Percentiles rank a stretch among this genome's conserved stretches.
phyloP scores from a whole-genome alignment of 2,797 vertebrate species.

The Siniperca scherzeri region DNA sequence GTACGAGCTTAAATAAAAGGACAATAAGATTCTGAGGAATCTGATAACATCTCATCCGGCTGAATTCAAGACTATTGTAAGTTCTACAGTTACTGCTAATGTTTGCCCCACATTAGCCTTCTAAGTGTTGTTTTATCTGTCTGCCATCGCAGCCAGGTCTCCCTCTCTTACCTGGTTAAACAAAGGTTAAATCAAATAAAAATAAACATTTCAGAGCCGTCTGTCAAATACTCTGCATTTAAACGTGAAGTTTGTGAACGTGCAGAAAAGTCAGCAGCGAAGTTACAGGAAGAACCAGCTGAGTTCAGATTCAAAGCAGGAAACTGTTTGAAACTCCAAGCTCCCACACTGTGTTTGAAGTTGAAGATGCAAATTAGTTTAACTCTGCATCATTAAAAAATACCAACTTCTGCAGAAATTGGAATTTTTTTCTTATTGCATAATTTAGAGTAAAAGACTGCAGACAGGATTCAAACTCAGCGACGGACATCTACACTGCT shows the following conservation, averaged over 20 bases:
- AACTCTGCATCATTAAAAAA: neutral
- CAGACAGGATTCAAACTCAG: no score
- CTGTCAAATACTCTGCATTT: neutral
- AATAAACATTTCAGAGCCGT: neutral
- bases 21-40: no score
- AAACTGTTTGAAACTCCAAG: neutral
- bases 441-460: no score
- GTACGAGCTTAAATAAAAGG: no score
- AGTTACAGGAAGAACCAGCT: neutral
- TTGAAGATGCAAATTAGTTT: constrained; percentile 8
- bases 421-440: no score
- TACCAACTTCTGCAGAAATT: neutral
- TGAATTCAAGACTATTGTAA: no score
- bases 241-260: neutral
- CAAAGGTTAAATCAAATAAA: neutral
- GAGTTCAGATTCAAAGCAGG: neutral
- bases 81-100: no score
- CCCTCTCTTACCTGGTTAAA: neutral
- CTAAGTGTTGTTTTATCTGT: no score
- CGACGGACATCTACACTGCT: no score
- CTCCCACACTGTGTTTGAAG: neutral
- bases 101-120: no score
- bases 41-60: no score
- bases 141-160: neutral
- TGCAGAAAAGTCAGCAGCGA: neutral